Conservation (phyloP, 2,797 vertebrate genomes). For the Kryptopterus vitreolus region DNA sequence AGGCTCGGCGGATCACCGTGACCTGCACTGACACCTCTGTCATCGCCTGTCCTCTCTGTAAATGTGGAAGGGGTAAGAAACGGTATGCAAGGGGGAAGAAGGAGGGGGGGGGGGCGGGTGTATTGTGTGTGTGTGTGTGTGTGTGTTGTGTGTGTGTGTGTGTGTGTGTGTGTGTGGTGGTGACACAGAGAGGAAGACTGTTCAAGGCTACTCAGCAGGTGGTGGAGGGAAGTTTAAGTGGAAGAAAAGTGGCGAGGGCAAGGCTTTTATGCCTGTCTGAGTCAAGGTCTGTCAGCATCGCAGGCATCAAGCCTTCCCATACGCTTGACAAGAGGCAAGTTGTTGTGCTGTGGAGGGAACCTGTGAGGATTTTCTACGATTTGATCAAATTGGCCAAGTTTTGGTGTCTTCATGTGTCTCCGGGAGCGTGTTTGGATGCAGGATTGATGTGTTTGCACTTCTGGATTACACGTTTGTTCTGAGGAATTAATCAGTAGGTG, state of each 20-base stretch:
- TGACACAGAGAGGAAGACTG: conserved; percentile 67
- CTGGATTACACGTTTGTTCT: neutral
- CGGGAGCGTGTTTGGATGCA: neutral
- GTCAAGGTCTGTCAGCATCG: conserved; percentile 29
- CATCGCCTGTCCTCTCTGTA: conserved; percentile 65
- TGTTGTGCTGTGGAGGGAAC: neutral
- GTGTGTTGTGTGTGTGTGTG: conserved; percentile 69
- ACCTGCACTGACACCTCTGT: conserved; percentile 84
- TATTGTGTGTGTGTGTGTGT: no score
- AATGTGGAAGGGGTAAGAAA: conserved; percentile 38
- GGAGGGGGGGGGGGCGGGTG: conserved; percentile 38
- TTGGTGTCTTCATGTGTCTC: neutral
- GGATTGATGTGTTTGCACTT: neutral
- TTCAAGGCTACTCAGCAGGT: conserved; percentile 57
- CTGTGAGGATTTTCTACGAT: neutral
- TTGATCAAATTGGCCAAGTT: neutral
- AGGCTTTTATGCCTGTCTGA: conserved; percentile 41
- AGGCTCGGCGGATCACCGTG: conserved; percentile 67
- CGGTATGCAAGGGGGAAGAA: conserved; percentile 28
- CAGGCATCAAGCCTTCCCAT: conserved; percentile 6
- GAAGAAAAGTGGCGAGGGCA: conserved; percentile 38
- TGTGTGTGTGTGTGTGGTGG: conserved; percentile 71
- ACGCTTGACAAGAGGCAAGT: conserved; percentile 6
- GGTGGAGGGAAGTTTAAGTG: conserved; percentile 38
- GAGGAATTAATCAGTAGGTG: neutral